phyloP scores from a whole-genome alignment of 2,888 invertebrate genomes.

The Rhagonycha fulva region DNA sequence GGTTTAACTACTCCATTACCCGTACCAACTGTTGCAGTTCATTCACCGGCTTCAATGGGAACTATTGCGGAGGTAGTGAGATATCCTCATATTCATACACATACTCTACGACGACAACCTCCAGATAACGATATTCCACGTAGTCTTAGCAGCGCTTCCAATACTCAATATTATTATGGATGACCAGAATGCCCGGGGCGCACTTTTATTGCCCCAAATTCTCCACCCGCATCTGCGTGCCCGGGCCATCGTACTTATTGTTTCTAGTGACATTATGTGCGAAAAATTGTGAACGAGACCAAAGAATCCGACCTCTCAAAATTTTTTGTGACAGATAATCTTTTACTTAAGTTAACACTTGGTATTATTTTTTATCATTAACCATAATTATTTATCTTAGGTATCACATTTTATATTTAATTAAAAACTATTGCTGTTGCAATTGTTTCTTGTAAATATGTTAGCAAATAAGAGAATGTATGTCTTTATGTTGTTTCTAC shows the following conservation, averaged over 20 bases:
- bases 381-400: not conserved
- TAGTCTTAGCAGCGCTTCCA: slow-evolving; percentile 67
- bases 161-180: slow-evolving; percentile 76
- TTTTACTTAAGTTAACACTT: not conserved
- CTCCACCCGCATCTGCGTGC: slow-evolving; percentile 48
- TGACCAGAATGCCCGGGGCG: slow-evolving; percentile 61
- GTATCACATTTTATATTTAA: not conserved
- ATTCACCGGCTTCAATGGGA: slow-evolving; percentile 49
- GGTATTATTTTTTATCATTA: not conserved
- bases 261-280: slow-evolving; percentile 46
- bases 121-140: slow-evolving; percentile 60
- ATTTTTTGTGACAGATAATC: slow-evolving; percentile 31
- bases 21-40: slow-evolving; percentile 63
- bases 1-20: slow-evolving; percentile 74
- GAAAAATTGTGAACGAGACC: slow-evolving; percentile 43
- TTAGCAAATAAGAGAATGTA: slow-evolving; percentile 9
- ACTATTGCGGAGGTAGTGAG: slow-evolving; percentile 52
- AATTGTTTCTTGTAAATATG: slow-evolving; percentile 12
- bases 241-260: slow-evolving; percentile 54
- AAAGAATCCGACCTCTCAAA: slow-evolving; percentile 44
- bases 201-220: slow-evolving; percentile 40
- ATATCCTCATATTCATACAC: slow-evolving; percentile 47
- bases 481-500: slow-evolving; percentile 40
- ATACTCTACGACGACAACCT: slow-evolving; percentile 51
- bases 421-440: slow-evolving; percentile 4